Base-by-base conservation (phyloP, 2,113 vertebrate genomes). In the Cyprinus carpio region DNA sequence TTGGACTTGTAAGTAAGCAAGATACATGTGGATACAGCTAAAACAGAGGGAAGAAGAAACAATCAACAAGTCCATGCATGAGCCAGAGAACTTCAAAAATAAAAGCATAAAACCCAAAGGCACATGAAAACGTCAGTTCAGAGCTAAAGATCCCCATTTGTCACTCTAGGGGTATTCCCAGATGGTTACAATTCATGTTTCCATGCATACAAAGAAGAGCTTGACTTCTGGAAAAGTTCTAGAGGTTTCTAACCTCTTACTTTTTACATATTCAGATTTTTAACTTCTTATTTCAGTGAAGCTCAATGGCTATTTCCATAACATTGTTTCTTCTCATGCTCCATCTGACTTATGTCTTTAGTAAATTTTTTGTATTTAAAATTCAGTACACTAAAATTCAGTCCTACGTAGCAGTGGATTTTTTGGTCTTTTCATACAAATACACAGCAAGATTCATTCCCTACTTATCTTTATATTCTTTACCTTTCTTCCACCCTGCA, bases 1-100 rank as follows among this genome's bases (percentile, higher is more conserved):
- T 23, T 23, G 65, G 37, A 72, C 69, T 46, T 23, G 67, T 37
- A 71, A 23, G 34, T 72, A 72, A 72, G 40, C 69, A n/a, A 72
- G 69, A n/a, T 20, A 72, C 67, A n/a, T 40, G 69, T 71, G 67
- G 31, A 71, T 71, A 37, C 9, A 71, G 20, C 34, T 34, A 23
- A 18, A 29, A 67, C 15, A 8, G 20, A 25, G 58, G 58, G 23
- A 62, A 62, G 2, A 62, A 62, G 58, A n/a, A 62, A 62, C 58
- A 62, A 62, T n/a, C 58, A 34, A 34, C 15, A 69, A 69, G 29
- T 69, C 29, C 16, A 67, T 11, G 8, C 15, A 67, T 11, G 8
- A 71, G 31, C 67, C 34, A 71, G 20, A 71, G 18, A n/a, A 23
- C 69, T 40, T 72, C 10, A 40, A 40, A 40, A 72, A 72, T 12